phyloP scores from a whole-genome alignment of 2,797 vertebrate genomes.

The Tinamus major region DNA sequence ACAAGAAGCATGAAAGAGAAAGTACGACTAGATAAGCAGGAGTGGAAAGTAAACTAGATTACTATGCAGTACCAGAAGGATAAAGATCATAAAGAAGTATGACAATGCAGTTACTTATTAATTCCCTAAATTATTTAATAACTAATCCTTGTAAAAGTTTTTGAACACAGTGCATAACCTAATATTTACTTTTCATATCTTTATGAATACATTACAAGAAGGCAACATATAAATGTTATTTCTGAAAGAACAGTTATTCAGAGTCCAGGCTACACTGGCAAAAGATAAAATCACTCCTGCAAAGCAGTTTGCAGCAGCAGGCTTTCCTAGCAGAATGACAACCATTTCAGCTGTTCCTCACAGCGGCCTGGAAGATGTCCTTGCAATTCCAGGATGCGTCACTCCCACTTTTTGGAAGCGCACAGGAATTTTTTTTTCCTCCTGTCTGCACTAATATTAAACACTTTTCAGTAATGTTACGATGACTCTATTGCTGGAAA shows the following conservation, averaged over 20 bases:
- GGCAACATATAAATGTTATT: background rate
- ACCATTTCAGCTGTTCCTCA: background rate
- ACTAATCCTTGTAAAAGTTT: constrained; percentile 15
- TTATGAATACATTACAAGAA: background rate
- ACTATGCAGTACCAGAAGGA: background rate
- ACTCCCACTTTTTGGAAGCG: background rate
- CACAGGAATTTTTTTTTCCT: background rate
- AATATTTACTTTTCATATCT: constrained; percentile 29
- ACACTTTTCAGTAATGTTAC: background rate
- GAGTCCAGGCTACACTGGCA: background rate
- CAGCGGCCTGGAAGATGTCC: background rate
- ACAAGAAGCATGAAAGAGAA: constrained; percentile 16
- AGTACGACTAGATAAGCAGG: background rate
- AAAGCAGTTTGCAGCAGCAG: background rate
- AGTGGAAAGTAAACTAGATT: background rate
- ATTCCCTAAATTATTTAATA: constrained; percentile 2
- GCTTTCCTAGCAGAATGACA: background rate
- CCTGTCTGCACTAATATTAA: background rate
- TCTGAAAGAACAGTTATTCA: background rate
- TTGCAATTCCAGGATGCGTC: background rate
- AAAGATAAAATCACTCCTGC: background rate
- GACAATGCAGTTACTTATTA: constrained; percentile 30
- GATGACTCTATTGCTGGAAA: background rate
- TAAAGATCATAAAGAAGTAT: background rate
- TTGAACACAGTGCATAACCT: background rate